Evolutionary conservation across 1,140 invertebrate species (phyloP).

Genomic region (Anagrus nilaparvatae): DNA sequence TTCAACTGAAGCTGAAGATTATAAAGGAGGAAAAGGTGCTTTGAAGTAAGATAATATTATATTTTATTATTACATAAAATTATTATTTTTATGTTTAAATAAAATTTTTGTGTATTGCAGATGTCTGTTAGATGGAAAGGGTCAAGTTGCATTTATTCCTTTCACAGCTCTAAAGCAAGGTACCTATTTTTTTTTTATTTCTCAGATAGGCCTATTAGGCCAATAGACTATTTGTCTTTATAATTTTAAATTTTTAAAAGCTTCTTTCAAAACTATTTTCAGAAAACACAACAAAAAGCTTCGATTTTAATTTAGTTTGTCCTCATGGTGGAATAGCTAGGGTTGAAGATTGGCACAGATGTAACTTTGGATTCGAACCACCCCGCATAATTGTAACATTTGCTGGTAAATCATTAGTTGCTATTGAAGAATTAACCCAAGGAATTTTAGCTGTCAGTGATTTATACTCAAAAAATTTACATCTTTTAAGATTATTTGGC

Average conservation of each 20-base stretch:
- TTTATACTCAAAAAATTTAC: constrained; percentile 36
- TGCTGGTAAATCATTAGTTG: constrained; percentile 32
- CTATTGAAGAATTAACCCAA: constrained; percentile 42
- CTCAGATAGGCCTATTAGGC: not conserved
- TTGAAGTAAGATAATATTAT: constrained; percentile 45
- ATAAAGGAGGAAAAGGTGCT: constrained; percentile 44
- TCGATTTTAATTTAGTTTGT: constrained; percentile 58
- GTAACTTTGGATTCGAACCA: constrained; percentile 55
- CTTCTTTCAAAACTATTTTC: not conserved
- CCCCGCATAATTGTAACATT: constrained; percentile 43
- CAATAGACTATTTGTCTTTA: not conserved
- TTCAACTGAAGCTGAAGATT: constrained; percentile 32
- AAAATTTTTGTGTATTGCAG: constrained; percentile 34
- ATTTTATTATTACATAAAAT: too few species aligned
- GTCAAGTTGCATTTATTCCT: constrained; percentile 51
- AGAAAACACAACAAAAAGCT: constrained; percentile 31
- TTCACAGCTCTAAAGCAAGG: constrained; percentile 28
- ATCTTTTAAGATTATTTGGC: constrained; percentile 43
- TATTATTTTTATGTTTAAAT: not conserved
- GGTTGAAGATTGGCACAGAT: constrained; percentile 45
- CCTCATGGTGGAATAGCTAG: constrained; percentile 45
- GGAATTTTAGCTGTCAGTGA: constrained; percentile 36
- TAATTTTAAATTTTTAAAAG: not conserved
- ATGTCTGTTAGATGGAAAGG: constrained; percentile 50
- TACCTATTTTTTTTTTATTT: constrained; percentile 17